These are phyloP conservation scores for Hippocampus guttulatus DNA, from an alignment of 2,113 vertebrate genomes.

Conservation along the genomic window DNA sequence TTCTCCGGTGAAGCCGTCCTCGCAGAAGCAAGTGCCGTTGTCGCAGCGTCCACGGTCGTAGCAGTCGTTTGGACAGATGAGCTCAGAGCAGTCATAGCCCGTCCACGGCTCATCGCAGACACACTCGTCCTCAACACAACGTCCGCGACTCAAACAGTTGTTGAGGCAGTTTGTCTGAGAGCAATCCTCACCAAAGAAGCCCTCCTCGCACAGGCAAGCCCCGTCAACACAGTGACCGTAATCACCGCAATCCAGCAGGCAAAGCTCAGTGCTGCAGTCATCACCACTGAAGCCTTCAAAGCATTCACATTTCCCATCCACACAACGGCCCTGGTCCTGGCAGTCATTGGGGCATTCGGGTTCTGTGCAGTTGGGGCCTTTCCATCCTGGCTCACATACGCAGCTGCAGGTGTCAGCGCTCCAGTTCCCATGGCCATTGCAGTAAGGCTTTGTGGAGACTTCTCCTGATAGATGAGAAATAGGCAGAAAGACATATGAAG, in stretches of 20 bases:
- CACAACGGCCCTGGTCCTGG: constrained; percentile 91
- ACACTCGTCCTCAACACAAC: constrained; percentile 86
- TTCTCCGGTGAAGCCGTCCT: constrained; percentile 83
- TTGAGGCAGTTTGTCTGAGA: constrained; percentile 80
- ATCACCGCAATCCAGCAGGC: constrained; percentile 77
- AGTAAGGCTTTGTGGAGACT: constrained; percentile 84
- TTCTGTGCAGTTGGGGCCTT: constrained; percentile 82
- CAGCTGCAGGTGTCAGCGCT: constrained; percentile 81
- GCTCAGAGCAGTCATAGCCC: constrained; percentile 86
- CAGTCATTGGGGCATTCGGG: constrained; percentile 83
- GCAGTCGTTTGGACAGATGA: constrained; percentile 94
- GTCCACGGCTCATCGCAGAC: constrained; percentile 89
- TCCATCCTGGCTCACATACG: constrained; percentile 79
- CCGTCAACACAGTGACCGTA: constrained; percentile 83
- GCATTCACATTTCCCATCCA: constrained; percentile 83
- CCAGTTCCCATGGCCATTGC: constrained; percentile 89
- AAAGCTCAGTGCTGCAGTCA: constrained; percentile 83
- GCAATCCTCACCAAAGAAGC: constrained; percentile 84
- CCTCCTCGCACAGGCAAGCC: constrained; percentile 81
- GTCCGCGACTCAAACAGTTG: constrained; percentile 85
- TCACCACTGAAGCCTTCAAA: constrained; percentile 84
- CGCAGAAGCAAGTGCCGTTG: constrained; percentile 90
- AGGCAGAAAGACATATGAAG: not conserved
- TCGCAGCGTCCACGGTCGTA: constrained; percentile 91
- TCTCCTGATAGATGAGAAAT: constrained; percentile 69